Conservation (phyloP, 2,888 invertebrate genomes). For the Lepidochrysops patricia region DNA sequence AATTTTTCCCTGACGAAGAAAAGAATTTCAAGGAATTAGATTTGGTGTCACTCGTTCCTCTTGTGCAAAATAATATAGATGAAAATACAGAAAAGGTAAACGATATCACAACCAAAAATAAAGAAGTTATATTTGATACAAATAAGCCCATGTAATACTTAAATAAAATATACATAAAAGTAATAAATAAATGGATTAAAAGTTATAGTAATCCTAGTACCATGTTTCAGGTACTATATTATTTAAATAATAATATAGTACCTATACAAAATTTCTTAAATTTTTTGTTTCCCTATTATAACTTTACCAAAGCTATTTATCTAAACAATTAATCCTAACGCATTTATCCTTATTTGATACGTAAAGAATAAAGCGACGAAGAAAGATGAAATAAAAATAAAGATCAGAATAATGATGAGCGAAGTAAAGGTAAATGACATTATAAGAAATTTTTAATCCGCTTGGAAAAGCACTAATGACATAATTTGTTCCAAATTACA, state of each 20-base stretch:
- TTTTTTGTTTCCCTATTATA: neutral
- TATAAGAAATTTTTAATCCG: constrained; percentile 1
- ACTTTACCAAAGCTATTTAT: neutral
- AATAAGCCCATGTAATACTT: too few species aligned
- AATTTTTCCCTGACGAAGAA: constrained; percentile 41
- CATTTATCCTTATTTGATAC: too few species aligned
- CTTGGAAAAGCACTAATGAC: constrained; percentile 8
- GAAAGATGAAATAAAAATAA: neutral
- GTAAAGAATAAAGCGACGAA: neutral
- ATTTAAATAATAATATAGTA: too few species aligned
- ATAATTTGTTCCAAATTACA: constrained; percentile 3
- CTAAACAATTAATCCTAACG: too few species aligned
- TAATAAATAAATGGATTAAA: too few species aligned
- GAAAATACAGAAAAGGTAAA: constrained; percentile 25
- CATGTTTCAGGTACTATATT: too few species aligned
- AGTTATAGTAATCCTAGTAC: too few species aligned
- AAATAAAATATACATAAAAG: too few species aligned
- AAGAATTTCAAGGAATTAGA: constrained; percentile 24
- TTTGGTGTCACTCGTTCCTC: constrained; percentile 22
- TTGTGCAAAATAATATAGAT: constrained; percentile 43
- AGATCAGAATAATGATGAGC: neutral
- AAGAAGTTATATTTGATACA: constrained; percentile 18
- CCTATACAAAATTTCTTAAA: too few species aligned
- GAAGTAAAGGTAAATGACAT: neutral
- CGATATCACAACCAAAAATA: constrained; percentile 21